These are phyloP conservation scores for Drosophila teissieri DNA, from an alignment of 1,140 invertebrate genomes.

Conservation along the genomic window DNA sequence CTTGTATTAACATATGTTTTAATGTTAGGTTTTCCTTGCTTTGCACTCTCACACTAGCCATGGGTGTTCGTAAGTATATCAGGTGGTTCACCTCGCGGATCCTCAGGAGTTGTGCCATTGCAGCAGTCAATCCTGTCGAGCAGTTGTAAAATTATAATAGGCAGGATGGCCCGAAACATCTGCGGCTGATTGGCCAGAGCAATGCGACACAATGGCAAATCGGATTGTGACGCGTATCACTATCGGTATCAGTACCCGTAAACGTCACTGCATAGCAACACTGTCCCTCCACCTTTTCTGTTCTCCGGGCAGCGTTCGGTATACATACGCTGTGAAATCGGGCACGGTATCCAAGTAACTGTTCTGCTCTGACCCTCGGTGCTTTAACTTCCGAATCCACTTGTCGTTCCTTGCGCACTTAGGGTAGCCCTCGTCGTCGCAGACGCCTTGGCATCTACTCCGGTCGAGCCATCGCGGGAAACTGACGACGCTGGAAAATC, in stretches of 20 bases:
- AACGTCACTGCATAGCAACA: conserved; percentile 5
- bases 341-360: neutral
- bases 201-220: conserved; percentile 55
- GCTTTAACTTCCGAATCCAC: neutral
- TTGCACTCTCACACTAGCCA: neutral
- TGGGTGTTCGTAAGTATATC: conserved; percentile 2
- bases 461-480: conserved; percentile 44
- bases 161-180: conserved; percentile 39
- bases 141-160: conserved; percentile 4
- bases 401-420: conserved; percentile 19
- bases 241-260: conserved; percentile 21
- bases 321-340: neutral
- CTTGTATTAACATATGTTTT: neutral
- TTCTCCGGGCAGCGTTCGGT: neutral
- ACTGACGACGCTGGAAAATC: conserved; percentile 38
- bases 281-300: neutral
- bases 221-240: conserved; percentile 23
- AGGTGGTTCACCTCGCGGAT: conserved; percentile 41
- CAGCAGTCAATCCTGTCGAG: conserved; percentile 26
- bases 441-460: conserved; percentile 31
- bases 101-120: conserved; percentile 45
- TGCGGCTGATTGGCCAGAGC: conserved; percentile 57
- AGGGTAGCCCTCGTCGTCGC: conserved; percentile 5
- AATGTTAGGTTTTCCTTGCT: neutral
- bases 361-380: neutral